Percentiles rank a stretch among this genome's conserved stretches.
phyloP scores from a whole-genome alignment of 2,888 invertebrate species.

The Eupeodes luniger region DNA sequence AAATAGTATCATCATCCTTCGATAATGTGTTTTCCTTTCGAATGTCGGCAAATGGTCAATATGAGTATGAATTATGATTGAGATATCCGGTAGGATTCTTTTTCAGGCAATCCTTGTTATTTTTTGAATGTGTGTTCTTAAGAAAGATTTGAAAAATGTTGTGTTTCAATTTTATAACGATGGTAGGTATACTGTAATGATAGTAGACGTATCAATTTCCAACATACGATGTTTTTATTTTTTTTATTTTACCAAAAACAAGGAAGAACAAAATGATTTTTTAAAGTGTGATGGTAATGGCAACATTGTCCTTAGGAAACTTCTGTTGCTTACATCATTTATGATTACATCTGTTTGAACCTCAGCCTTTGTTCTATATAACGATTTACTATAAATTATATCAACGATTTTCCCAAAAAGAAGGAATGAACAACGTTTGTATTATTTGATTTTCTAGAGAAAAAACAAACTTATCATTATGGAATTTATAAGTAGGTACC shows the following conservation, averaged over 20 bases:
- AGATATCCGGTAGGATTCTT: constrained; percentile 56
- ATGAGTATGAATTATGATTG: constrained; percentile 58
- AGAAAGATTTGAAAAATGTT: constrained; percentile 44
- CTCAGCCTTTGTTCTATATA: neutral
- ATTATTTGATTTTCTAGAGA: no score
- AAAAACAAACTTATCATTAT: no score
- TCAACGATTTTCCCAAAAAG: neutral
- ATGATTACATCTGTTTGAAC: neutral
- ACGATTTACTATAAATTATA: constrained; percentile 10
- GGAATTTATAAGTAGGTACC: no score
- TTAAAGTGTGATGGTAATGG: constrained; percentile 9
- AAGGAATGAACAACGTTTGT: no score
- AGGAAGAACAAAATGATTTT: neutral
- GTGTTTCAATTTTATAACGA: constrained; percentile 35
- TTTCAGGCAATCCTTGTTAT: neutral
- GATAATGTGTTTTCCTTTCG: constrained; percentile 41
- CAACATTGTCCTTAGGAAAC: neutral
- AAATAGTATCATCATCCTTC: constrained; percentile 37
- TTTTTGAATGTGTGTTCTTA: neutral
- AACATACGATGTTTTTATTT: constrained; percentile 1
- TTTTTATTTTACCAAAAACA: no score
- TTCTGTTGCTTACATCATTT: neutral
- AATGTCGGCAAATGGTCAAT: constrained; percentile 64
- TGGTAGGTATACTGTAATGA: constrained; percentile 9
- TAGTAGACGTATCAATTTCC: constrained; percentile 20